Evolutionary conservation across 2,113 vertebrate genomes (phyloP), one percentile per base, ranked within the genome.

Genomic region (Actenoides lindsayi): DNA sequence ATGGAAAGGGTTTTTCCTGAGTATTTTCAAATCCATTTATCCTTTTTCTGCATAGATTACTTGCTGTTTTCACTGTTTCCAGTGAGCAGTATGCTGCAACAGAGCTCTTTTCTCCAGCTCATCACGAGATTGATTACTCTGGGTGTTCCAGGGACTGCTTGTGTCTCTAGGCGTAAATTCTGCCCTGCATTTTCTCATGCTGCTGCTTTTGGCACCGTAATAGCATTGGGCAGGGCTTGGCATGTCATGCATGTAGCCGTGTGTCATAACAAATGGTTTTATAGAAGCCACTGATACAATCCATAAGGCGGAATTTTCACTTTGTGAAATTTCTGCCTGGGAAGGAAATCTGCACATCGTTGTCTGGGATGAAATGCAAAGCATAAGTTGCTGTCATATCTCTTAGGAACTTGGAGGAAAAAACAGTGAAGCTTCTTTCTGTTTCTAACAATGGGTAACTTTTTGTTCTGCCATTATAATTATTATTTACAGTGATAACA

Each of bases 241-340:
- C 85, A 77, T 92, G 96, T 95, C 53, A n/a, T 56, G 71, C 97
- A 80, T 96, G 93, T 95, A 94, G 83, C 89, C 67, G n/a, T 95
- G 81, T 98, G 96, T 98, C 97, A 97, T 37, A 68, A 95, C 92
- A 97, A 98, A 97, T 96, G 96, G 94, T 97, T 98, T 97, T 97
- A 88, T 89, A 41, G 69, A 87, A 87, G 48, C 74, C 35, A 14
- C 23, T 17, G 73, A 64, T 50, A 14, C 0, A 5, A 85, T 86
- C 50, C 30, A 70, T 60, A 60, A 30, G 16, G 27, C 48, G 57
- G 81, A 41, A 35, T 56, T 85, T 42, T 71, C 90, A 13, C 42
- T 20, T 24, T 39, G 62, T 90, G 39, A 16, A 51, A 19, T 30
- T 20, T 37, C 44, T 97, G 97, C 90, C 78, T 83, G 59, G 81